Evolutionary conservation across 2,888 invertebrate species (phyloP), one percentile per base, ranked within the genome.

Genomic region (Physocephala rufipes): DNA sequence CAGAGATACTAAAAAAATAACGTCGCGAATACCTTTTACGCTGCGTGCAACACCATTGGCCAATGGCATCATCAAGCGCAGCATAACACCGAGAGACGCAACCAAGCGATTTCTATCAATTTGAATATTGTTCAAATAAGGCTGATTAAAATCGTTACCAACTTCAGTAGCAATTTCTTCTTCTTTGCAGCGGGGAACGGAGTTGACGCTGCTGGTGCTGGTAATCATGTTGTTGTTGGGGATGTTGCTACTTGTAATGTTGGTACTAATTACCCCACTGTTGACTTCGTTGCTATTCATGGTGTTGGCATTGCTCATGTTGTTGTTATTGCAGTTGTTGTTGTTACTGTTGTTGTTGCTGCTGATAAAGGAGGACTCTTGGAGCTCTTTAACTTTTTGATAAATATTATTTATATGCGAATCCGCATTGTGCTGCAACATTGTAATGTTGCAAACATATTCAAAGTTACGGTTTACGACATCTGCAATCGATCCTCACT

Each of bases 41-140:
- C 86, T 81, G 59, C 82, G 82, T 4, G 82, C 82, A 47, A 86
- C 81, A 1, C 86, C 82, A 74, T 85, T 82, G 24, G 85, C 84
- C 67, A 86, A 62, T 0, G 86, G 86, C 68, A 86, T 76, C 67
- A 86, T 80, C 65, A 86, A 76, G 24, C 86, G 80, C 26, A 86
- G 76, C n/a, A 86, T 77, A 16, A 86, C 82, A 36, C 84, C 84
- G 19, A 86, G 77, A 2, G 84, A 81, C 13, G 85, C 79, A 21
- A 83, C 82, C 81, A 86, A 82, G 61, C 83, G 78, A 73, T 80
- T 82, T 69, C 75, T 78, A 68, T 80, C 79, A 55, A 1, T 66
- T 1, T 21, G 13, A 47, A 30, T 24, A 64, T 26, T 2, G 19
- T 65, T n/a, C 51, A 26, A 15, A 24, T 45, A 1, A 19, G 24